Conservation (phyloP, 2,113 vertebrate genomes). For the Nymphicus hollandicus region DNA sequence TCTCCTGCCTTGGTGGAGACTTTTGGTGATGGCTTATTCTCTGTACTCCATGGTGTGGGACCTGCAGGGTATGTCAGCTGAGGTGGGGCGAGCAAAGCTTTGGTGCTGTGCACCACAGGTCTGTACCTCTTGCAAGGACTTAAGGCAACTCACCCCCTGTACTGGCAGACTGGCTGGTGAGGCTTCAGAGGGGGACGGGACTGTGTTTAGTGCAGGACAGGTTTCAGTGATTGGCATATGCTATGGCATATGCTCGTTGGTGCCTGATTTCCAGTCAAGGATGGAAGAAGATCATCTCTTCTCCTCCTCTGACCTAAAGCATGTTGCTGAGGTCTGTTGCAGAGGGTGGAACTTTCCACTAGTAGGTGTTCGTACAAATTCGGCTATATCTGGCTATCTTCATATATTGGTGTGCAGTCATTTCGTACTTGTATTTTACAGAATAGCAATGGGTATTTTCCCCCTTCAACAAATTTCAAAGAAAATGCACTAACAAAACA, state of each 20-base stretch:
- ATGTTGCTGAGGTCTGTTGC: not conserved
- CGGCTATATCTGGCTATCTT: not conserved
- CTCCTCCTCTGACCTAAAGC: not conserved
- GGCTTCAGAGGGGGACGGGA: not conserved
- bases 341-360: not conserved
- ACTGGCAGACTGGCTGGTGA: not conserved
- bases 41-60: not conserved
- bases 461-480: constrained; percentile 12
- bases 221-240: not conserved
- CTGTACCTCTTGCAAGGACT: not conserved
- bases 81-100: not conserved
- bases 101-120: fast-evolving
- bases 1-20: not conserved
- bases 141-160: not conserved
- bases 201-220: not conserved
- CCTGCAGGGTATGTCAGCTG: not conserved
- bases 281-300: not conserved
- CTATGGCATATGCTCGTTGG: not conserved
- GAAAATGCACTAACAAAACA: not conserved
- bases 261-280: not conserved
- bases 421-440: constrained; percentile 34
- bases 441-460: not conserved
- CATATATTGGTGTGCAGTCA: not conserved
- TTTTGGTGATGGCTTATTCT: not conserved
- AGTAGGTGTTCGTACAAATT: constrained; percentile 12